Percentiles rank a stretch among this genome's conserved stretches.
Conservation (phyloP, 2,113 vertebrate species). For the Archilochus colubris region DNA sequence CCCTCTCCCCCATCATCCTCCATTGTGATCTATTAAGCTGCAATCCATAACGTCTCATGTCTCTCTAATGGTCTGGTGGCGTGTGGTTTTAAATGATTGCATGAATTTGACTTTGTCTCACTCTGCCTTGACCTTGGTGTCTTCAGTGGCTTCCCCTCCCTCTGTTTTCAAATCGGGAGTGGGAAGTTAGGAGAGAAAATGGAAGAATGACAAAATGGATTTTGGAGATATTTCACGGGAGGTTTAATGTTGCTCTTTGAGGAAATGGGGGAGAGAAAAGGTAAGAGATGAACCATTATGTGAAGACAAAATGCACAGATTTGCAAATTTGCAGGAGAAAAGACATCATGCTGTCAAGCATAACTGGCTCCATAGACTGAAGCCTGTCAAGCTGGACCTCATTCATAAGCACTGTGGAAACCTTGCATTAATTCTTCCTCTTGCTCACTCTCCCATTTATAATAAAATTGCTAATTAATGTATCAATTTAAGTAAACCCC, state of each 20-base stretch:
- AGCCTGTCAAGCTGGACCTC: background rate
- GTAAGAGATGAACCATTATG: background rate
- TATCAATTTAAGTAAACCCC: conserved; percentile 8
- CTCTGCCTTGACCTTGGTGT: conserved; percentile 59
- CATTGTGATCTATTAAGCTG: conserved; percentile 42
- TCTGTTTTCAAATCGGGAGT: background rate
- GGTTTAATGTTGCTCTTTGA: conserved; percentile 8
- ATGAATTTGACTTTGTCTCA: conserved; percentile 56
- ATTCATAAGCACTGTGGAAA: conserved; percentile 7
- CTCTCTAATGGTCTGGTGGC: conserved; percentile 25
- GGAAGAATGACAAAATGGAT: background rate
- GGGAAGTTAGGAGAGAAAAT: background rate
- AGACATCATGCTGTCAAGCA: background rate
- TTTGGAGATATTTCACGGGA: background rate
- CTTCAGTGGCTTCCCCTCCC: conserved; percentile 5
- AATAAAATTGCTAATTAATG: background rate
- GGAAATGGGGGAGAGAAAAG: background rate
- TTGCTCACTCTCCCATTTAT: conserved; percentile 21
- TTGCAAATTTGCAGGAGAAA: background rate
- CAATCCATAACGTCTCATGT: conserved; percentile 29
- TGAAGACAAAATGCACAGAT: background rate
- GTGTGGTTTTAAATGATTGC: conserved; percentile 49
- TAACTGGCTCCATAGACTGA: background rate
- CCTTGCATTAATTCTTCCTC: conserved; percentile 9
- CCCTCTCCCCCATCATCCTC: conserved; percentile 7